Evolutionary conservation across 1,140 invertebrate species (phyloP).

Genomic region (Vanessa tameamea): DNA sequence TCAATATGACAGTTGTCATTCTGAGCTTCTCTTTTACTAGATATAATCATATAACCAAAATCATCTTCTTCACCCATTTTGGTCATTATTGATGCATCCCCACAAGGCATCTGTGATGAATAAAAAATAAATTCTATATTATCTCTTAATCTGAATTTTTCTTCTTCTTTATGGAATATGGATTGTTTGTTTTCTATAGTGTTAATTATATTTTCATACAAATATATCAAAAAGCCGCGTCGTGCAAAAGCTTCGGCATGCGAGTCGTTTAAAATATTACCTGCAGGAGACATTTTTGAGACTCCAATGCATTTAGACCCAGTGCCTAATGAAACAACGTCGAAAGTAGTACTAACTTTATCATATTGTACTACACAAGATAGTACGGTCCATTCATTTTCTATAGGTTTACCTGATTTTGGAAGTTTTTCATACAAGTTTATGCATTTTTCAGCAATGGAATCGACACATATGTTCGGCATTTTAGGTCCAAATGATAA

Average conservation of each 20-base stretch:
- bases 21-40: conserved; percentile 44
- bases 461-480: conserved; percentile 34
- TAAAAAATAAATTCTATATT: conserved; percentile 91
- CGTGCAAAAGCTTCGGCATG: conserved; percentile 95
- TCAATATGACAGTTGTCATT: conserved; percentile 45
- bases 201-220: conserved; percentile 84
- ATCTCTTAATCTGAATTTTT: conserved; percentile 81
- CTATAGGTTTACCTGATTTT: conserved; percentile 89
- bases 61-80: conserved; percentile 72
- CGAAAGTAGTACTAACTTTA: conserved; percentile 58
- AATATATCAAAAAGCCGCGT: conserved; percentile 89
- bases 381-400: conserved; percentile 92
- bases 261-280: conserved; percentile 91
- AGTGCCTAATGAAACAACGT: conserved; percentile 90
- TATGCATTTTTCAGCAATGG: conserved; percentile 57
- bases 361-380: conserved; percentile 86
- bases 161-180: conserved; percentile 59
- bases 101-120: conserved; percentile 93
- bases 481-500: background rate
- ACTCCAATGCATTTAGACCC: conserved; percentile 95
- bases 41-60: conserved; percentile 54
- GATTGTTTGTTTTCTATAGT: conserved; percentile 61
- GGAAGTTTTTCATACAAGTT: conserved; percentile 81
- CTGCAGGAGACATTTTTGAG: conserved; percentile 84
- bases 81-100: conserved; percentile 95